Evolutionary conservation across 2,888 invertebrate species (phyloP), one percentile per base, ranked within the genome.

Genomic region (Phyllotreta cruciferae): DNA sequence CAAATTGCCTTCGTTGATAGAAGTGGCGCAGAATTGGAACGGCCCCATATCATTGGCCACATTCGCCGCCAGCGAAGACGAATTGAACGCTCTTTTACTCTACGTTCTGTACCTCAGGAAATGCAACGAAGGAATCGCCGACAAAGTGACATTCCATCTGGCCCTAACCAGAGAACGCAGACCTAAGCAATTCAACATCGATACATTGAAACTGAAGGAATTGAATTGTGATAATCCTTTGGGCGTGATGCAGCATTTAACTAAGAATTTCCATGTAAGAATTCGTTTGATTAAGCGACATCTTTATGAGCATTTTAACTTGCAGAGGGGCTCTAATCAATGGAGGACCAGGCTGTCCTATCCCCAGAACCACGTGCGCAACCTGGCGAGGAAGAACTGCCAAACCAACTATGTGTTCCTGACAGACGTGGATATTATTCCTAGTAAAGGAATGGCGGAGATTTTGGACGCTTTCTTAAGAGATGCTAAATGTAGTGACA

Each of bases 331-430:
- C 2, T 50, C 60, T 38, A 69, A 66, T 41, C 69, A 71, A 45
- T 93, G 93, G 93, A 83, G 92, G 57, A 83, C 87, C 49, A 86
- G 88, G 64, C 87, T 91, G 76, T 88, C 90, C 0, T 95, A 95
- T 78, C 95, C 95, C 0, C 95, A 95, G 81, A 96, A 95, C 77
- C 93, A 94, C 76, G 82, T 95, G 82, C 83, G 95, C 69, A 96
- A 96, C 79, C 81, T 94, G 58, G 95, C 94, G 0, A 83, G 94
- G 56, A 91, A 92, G 76, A 93, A 92, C 74, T 94, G 94, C 71
- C 92, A 92, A 73, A 89, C 88, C 2, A 85, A 87, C 41, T 90
- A 88, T 79, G 91, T 93, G 49, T 94, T 94, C 76, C 83, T 94
- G 49, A 93, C 93, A 1, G 95, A 95, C 79, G 89, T 95, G 6